phyloP scores from a whole-genome alignment of 1,140 invertebrate genomes.

The Trissolcus basalis region DNA sequence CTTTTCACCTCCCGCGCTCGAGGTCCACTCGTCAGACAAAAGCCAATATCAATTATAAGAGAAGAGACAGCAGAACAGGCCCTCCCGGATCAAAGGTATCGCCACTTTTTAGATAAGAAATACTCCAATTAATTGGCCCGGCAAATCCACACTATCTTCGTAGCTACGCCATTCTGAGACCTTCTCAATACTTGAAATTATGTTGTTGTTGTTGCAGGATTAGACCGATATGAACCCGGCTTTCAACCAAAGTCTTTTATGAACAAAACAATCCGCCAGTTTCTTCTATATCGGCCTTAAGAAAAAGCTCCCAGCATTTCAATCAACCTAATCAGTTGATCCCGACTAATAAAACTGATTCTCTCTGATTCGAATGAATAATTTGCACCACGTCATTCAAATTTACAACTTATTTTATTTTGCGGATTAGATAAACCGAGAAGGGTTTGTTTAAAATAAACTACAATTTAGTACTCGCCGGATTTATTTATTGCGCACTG shows the following conservation, averaged over 20 bases:
- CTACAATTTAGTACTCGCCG: constrained; percentile 42
- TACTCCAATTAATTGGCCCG: constrained; percentile 72
- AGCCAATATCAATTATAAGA: constrained; percentile 78
- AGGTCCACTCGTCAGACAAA: constrained; percentile 42
- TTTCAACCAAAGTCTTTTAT: constrained; percentile 37
- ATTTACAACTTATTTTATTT: too few species aligned
- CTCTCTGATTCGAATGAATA: constrained; percentile 2
- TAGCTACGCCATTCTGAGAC: not conserved
- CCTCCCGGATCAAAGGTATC: constrained; percentile 75
- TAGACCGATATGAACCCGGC: constrained; percentile 38
- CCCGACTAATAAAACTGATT: constrained; percentile 20
- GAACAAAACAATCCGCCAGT: constrained; percentile 29
- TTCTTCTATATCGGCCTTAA: not conserved
- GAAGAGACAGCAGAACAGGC: constrained; percentile 75
- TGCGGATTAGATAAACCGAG: not conserved
- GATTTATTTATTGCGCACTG: constrained; percentile 24
- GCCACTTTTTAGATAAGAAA: constrained; percentile 76
- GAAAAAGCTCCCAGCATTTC: constrained; percentile 7
- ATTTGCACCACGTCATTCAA: not conserved
- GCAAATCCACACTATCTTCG: constrained; percentile 35
- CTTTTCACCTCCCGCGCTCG: constrained; percentile 7
- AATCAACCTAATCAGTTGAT: constrained; percentile 37
- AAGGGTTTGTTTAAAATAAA: constrained; percentile 32
- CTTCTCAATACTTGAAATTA: constrained; percentile 38
- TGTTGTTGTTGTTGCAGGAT: constrained; percentile 45